These are phyloP conservation scores for Drosophila cardini DNA, from an alignment of 1,140 invertebrate species.

Conservation along the genomic window DNA sequence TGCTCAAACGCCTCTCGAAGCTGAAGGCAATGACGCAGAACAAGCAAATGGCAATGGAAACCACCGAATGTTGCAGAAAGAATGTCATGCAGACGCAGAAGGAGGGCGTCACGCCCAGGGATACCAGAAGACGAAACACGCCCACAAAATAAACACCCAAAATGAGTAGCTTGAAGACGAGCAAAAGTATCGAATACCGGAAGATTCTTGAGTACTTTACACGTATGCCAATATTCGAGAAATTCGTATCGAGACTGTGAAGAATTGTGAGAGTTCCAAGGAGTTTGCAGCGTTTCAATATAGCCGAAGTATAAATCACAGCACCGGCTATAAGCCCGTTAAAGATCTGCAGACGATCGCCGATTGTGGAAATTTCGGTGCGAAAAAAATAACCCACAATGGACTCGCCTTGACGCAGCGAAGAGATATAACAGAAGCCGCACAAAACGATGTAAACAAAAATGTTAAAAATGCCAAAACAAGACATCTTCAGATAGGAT, in stretches of 20 bases:
- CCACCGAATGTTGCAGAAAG: slow-evolving; percentile 74
- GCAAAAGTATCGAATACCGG: slow-evolving; percentile 62
- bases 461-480: slow-evolving; percentile 69
- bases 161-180: slow-evolving; percentile 70
- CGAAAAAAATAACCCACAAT: slow-evolving; percentile 76
- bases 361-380: slow-evolving; percentile 70
- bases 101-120: slow-evolving; percentile 68
- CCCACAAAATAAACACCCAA: slow-evolving; percentile 72
- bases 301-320: slow-evolving; percentile 66
- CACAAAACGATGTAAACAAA: slow-evolving; percentile 64
- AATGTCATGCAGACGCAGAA: slow-evolving; percentile 77
- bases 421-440: slow-evolving; percentile 70
- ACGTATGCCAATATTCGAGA: slow-evolving; percentile 58
- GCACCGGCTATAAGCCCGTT: slow-evolving; percentile 67
- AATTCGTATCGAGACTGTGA: slow-evolving; percentile 65
- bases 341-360: slow-evolving; percentile 73
- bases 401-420: slow-evolving; percentile 67
- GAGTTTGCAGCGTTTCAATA: slow-evolving; percentile 64
- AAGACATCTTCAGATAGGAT: slow-evolving; percentile 68
- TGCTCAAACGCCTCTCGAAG: slow-evolving; percentile 69
- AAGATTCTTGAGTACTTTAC: slow-evolving; percentile 74
- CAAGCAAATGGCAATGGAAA: slow-evolving; percentile 75
- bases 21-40: slow-evolving; percentile 78
- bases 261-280: slow-evolving; percentile 63
- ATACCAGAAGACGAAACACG: slow-evolving; percentile 68